Base-by-base conservation (phyloP, 1,140 invertebrate species). In the Drosophila pectinifera region DNA sequence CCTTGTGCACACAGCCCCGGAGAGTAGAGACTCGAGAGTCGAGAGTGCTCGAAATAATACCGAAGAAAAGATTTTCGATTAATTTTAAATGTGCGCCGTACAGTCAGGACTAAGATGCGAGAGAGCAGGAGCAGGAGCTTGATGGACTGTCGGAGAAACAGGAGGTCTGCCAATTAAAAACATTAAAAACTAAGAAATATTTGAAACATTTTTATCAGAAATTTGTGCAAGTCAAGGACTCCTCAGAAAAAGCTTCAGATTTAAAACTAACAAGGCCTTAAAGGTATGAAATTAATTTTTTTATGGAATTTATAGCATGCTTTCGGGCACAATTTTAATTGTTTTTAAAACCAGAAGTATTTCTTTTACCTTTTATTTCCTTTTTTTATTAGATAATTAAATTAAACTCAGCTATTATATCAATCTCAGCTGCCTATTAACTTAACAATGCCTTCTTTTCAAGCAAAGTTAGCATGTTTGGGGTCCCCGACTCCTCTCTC, bases 11-110 rank as follows among this genome's bases (percentile, higher is more conserved):
- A 84, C 65, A 80, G 81, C 78, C 68, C 68, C 64, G 34, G 31
- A 51, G 46, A 49, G 46, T n/a, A n/a, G n/a, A n/a, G n/a, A n/a
- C n/a, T 16, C 46, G 46, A 49, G 46, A 31, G 49, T 13, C 42
- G 61, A 57, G 42, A 75, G 75, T 45, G 56, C 64, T 72, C 28
- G 51, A 54, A 36, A 70, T 36, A 59, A 58, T 61, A 64, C 64
- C 69, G 28, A 80, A 62, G 83, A 76, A 70, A 81, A 86, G 69
- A 82, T 88, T 88, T 86, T 88, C 79, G 83, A 85, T 88, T 85
- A 85, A 85, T 88, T 88, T 86, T 73, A 82, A 85, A 88, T 82
- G 72, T 42, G 36, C 18, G 10, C 54, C 31, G 18, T 6, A 46
- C 31, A 24, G 49, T 7, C 49, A 16, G 53, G 18, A 39, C 22